Conservation (phyloP, 2,888 invertebrate genomes). For the Cataglyphis livida region DNA sequence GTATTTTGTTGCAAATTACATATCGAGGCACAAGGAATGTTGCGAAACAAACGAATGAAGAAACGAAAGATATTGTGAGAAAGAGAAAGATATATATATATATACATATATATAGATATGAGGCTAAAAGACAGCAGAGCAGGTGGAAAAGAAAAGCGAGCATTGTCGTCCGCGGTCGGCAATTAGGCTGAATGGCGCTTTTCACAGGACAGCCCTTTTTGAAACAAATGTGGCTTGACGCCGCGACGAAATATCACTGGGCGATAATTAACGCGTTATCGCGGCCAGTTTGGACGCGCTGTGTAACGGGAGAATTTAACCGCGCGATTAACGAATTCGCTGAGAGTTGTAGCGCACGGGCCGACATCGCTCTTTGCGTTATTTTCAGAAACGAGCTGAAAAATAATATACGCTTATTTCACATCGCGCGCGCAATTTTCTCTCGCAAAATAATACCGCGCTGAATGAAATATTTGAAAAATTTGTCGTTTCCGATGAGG, state of each 20-base stretch:
- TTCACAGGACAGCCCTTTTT: slow-evolving; percentile 74
- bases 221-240: slow-evolving; percentile 73
- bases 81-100: neutral
- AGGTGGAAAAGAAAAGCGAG: slow-evolving; percentile 60
- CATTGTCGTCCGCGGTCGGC: slow-evolving; percentile 74
- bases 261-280: slow-evolving; percentile 78
- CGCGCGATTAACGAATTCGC: slow-evolving; percentile 74
- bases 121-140: slow-evolving; percentile 19
- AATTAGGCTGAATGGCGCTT: slow-evolving; percentile 78
- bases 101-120: neutral
- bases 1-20: neutral
- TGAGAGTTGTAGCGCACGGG: slow-evolving; percentile 33
- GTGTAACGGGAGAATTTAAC: slow-evolving; percentile 69
- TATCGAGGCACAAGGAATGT: slow-evolving; percentile 12
- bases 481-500: neutral
- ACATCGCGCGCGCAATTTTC: neutral
- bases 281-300: slow-evolving; percentile 71
- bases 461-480: slow-evolving; percentile 27
- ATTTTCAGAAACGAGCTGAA: slow-evolving; percentile 20
- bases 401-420: slow-evolving; percentile 44
- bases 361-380: slow-evolving; percentile 25
- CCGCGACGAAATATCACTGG: slow-evolving; percentile 73
- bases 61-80: slow-evolving; percentile 17
- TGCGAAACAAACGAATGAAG: slow-evolving; percentile 30
- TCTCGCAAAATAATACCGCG: slow-evolving; percentile 27